phyloP scores from a whole-genome alignment of 1,140 invertebrate genomes.

The Acromyrmex charruanus region DNA sequence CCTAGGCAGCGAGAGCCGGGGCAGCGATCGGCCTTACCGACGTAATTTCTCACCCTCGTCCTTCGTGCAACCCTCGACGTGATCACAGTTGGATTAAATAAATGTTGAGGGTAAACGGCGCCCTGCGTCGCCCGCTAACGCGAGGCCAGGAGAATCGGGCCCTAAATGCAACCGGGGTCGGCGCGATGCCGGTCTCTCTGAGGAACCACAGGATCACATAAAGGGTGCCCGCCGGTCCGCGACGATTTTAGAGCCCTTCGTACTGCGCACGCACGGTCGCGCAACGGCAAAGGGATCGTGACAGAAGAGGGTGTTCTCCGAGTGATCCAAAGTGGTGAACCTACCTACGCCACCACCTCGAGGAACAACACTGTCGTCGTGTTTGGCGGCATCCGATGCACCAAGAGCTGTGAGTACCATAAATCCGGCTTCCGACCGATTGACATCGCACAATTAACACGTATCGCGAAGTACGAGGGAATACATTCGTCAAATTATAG shows the following conservation, averaged over 20 bases:
- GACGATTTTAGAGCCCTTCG: conserved; percentile 26
- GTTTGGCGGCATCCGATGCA: conserved; percentile 63
- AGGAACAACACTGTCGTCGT: conserved; percentile 42
- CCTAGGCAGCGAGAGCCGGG: conserved; percentile 59
- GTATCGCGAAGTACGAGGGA: background rate
- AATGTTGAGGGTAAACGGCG: conserved; percentile 69
- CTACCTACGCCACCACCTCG: conserved; percentile 10
- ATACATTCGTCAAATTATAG: background rate
- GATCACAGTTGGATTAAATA: conserved; percentile 59
- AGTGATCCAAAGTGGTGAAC: conserved; percentile 44
- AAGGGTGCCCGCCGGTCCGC: conserved; percentile 58
- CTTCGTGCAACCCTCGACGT: conserved; percentile 40
- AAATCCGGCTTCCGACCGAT: conserved; percentile 5
- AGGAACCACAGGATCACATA: conserved; percentile 84
- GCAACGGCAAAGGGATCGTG: conserved; percentile 31
- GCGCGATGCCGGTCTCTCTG: conserved; percentile 80
- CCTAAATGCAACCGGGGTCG: conserved; percentile 46
- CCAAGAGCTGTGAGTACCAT: conserved; percentile 70
- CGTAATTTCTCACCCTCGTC: conserved; percentile 59
- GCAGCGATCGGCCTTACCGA: conserved; percentile 73
- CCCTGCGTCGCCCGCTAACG: conserved; percentile 57
- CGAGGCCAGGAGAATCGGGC: conserved; percentile 58
- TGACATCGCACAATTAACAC: background rate
- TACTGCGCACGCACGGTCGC: conserved; percentile 36
- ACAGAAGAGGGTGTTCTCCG: conserved; percentile 26